Evolutionary conservation across 2,888 invertebrate species (phyloP).

Genomic region (Octodonta nipae): DNA sequence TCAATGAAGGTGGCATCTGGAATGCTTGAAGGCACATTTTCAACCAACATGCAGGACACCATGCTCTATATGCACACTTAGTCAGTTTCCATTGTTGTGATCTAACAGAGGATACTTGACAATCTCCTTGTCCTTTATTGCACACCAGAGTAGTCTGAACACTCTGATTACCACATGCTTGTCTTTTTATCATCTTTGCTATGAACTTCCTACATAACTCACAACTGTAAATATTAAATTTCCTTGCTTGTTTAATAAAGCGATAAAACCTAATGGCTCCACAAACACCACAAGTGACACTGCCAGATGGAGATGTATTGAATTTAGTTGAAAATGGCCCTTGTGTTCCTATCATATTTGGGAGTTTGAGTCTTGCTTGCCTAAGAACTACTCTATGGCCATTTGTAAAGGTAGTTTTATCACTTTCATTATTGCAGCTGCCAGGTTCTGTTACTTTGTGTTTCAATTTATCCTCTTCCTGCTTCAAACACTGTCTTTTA

Average conservation of each 20-base stretch:
- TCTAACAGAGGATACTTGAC: slow-evolving; percentile 57
- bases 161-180: slow-evolving; percentile 44
- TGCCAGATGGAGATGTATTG: slow-evolving; percentile 40
- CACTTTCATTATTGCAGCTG: slow-evolving; percentile 16
- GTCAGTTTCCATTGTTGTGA: slow-evolving; percentile 58
- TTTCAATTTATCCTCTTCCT: slow-evolving; percentile 15
- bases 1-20: slow-evolving; percentile 58
- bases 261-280: slow-evolving; percentile 62
- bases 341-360: slow-evolving; percentile 38
- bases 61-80: slow-evolving; percentile 53
- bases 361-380: slow-evolving; percentile 29
- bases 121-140: slow-evolving; percentile 57
- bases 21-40: slow-evolving; percentile 70
- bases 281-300: slow-evolving; percentile 66
- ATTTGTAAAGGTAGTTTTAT: slow-evolving; percentile 36
- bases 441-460: slow-evolving; percentile 11
- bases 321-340: slow-evolving; percentile 50
- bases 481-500: slow-evolving; percentile 15
- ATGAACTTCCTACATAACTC: slow-evolving; percentile 79
- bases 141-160: slow-evolving; percentile 48
- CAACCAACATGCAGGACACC: slow-evolving; percentile 79
- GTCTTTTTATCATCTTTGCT: slow-evolving; percentile 63
- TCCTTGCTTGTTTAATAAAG: slow-evolving; percentile 65
- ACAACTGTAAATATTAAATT: slow-evolving; percentile 74
- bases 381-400: slow-evolving; percentile 53